A percentile compares a stretch with the other conserved stretches of the same genome.
These are phyloP conservation scores for Nephila pilipes DNA, from an alignment of 1,140 invertebrate species.

Conservation along the genomic window DNA sequence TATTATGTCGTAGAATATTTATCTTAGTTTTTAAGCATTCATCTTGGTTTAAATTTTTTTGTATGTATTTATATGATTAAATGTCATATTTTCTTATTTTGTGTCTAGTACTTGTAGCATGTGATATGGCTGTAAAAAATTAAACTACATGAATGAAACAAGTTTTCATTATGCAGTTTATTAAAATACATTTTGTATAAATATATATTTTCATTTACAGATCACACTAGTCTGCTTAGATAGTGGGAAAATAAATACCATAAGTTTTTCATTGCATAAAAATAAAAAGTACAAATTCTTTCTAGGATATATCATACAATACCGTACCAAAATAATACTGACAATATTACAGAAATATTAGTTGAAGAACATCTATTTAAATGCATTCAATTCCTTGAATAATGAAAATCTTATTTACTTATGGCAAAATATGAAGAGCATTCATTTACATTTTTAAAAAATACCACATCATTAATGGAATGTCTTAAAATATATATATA, in stretches of 20 bases:
- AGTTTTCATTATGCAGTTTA: constrained; percentile 15
- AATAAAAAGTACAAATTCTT: not conserved
- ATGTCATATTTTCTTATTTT: constrained; percentile 61
- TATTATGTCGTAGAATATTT: constrained; percentile 75
- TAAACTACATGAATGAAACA: not conserved
- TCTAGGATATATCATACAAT: not conserved
- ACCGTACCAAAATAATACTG: constrained; percentile 26
- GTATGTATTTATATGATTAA: constrained; percentile 70
- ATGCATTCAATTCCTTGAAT: not conserved
- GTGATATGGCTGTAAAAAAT: not conserved
- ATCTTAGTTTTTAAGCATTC: constrained; percentile 71
- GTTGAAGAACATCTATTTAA: not conserved
- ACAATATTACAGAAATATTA: not conserved
- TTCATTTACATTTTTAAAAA: not conserved
- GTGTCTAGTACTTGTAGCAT: not conserved
- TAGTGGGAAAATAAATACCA: constrained; percentile 19
- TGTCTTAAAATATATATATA: not conserved
- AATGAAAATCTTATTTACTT: not conserved
- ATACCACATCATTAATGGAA: not conserved
- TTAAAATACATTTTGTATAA: constrained; percentile 29
- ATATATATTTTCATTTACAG: constrained; percentile 32
- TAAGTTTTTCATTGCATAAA: not conserved
- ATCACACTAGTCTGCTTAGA: not conserved
- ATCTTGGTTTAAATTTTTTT: constrained; percentile 57
- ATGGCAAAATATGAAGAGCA: not conserved